Percentiles rank a stretch among this genome's conserved stretches.
These are phyloP conservation scores for Limnephilus lunatus DNA, from an alignment of 2,888 invertebrate species.

Conservation along the genomic window DNA sequence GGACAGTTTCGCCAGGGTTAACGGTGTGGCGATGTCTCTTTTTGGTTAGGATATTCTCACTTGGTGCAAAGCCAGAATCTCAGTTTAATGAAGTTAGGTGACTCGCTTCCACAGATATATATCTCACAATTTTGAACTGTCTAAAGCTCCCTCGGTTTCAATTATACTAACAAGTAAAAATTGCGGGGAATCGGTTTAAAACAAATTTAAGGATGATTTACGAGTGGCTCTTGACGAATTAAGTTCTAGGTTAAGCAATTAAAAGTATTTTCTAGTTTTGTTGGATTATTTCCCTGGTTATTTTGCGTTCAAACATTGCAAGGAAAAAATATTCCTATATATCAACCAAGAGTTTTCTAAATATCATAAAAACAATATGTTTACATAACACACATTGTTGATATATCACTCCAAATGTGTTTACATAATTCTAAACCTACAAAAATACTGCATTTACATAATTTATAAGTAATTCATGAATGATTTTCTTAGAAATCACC, in stretches of 20 bases:
- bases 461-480: no score
- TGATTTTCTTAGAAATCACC: background rate
- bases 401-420: background rate
- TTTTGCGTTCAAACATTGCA: background rate
- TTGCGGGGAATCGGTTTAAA: background rate
- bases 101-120: constrained; percentile 24
- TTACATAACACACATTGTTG: background rate
- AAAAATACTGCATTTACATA: background rate
- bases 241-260: background rate
- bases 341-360: background rate
- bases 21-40: constrained; percentile 22
- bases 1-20: background rate
- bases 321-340: background rate
- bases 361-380: background rate
- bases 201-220: background rate
- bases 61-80: constrained; percentile 60
- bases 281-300: background rate
- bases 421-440: background rate
- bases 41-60: constrained; percentile 38
- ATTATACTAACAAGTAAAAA: constrained; percentile 6
- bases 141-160: constrained; percentile 15
- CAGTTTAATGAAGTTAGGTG: constrained; percentile 59
- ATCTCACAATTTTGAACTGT: background rate
- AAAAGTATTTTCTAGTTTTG: background rate
- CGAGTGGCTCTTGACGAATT: background rate